A percentile compares a stretch with the other conserved stretches of the same genome.
phyloP scores from a whole-genome alignment of 2,113 vertebrate species.

The Corydoras sp. region DNA sequence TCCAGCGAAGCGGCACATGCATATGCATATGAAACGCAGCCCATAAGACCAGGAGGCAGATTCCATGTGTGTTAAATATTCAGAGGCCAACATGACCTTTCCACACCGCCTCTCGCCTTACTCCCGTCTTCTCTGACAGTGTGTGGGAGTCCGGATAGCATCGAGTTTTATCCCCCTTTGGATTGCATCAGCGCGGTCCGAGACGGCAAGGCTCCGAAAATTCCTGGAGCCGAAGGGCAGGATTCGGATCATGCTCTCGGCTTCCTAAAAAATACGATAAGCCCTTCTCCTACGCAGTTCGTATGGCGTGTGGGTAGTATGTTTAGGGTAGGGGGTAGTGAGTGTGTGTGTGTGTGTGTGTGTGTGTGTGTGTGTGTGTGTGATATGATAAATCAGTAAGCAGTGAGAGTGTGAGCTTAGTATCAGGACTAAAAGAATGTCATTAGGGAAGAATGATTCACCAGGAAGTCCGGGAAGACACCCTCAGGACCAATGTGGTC shows the following conservation, averaged over 20 bases:
- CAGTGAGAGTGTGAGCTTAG: constrained; percentile 8
- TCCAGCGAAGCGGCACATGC: too few relatives aligned
- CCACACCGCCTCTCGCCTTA: not conserved
- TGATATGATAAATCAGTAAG: constrained; percentile 14
- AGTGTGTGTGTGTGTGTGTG: not conserved
- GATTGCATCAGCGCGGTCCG: not conserved
- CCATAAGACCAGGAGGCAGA: constrained; percentile 13
- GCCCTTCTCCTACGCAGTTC: not conserved
- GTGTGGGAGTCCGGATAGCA: constrained; percentile 4
- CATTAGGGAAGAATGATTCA: constrained; percentile 37
- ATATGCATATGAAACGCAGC: not conserved
- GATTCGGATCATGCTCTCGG: too few relatives aligned
- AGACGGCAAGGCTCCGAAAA: too few relatives aligned
- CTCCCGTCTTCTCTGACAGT: not conserved
- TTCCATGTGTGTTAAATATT: constrained; percentile 16
- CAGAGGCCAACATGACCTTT: constrained; percentile 11
- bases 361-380: not conserved
- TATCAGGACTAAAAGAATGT: constrained; percentile 21
- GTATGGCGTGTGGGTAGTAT: not conserved
- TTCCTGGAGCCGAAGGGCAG: too few relatives aligned
- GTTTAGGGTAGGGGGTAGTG: not conserved
- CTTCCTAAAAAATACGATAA: not conserved
- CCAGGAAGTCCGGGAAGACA: constrained; percentile 33
- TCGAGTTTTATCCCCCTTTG: constrained; percentile 18
- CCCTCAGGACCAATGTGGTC: constrained; percentile 26